Evolutionary conservation across 2,888 invertebrate species (phyloP), one percentile per base, ranked within the genome.

Genomic region (Mimachlamys varia): DNA sequence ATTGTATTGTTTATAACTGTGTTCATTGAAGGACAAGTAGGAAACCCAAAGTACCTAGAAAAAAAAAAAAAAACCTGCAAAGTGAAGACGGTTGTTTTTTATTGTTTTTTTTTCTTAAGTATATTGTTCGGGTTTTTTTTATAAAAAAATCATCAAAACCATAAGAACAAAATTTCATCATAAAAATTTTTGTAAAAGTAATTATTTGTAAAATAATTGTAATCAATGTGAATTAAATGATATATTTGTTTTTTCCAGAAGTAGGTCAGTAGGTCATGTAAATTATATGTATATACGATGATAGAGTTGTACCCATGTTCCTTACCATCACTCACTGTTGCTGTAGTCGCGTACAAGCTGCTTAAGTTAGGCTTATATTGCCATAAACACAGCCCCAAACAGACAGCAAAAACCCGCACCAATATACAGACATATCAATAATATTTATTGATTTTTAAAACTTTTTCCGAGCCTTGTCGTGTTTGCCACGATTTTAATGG

Each of bases 361-460:
- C 76, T 76, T 76, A 76, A 76, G 76, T 33, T 33, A 12, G 33
- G 76, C 58, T 76, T 76, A 27, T 76, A 27, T 12, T 13, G 33
- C 76, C 76, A 33, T 76, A 76, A 76, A 76, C 76, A 3, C 22
- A 22, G 33, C 7, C 22, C 33, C 76, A 76, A 76, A 76, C 76
- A 76, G 76, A 76, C 76, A 76, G 33, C 58, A 58, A 58, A 58
- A 58, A 58, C 58, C 58, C 27, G 76, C 76, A 4, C 76, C 76
- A 76, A 76, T 76, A 76, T 4, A 76, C 33, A 76, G 76, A 76
- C 76, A 76, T 27, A 76, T 76, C 76, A 76, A 33, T 76, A 33
- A 76, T 76, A 76, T 76, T 58, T 13, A 76, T 76, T 76, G 76
- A 76, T 76, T 76, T 58, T 76, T 76, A 76, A 76, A 76, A 33